Conservation (phyloP, 2,113 vertebrate genomes). For the Heloderma charlesbogerti region DNA sequence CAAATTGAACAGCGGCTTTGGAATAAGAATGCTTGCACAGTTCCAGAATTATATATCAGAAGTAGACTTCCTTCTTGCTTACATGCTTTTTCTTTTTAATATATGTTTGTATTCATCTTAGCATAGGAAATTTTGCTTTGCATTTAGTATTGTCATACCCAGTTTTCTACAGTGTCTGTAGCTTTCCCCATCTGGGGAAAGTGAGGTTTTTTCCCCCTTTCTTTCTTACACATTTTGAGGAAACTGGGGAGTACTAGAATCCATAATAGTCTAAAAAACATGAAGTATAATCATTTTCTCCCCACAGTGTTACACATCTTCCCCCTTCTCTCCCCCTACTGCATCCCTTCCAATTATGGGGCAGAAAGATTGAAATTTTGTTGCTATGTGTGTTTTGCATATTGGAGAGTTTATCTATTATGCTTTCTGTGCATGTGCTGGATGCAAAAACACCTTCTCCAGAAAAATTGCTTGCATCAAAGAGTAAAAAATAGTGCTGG, state of each 20-base stretch:
- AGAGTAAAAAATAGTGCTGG: constrained; percentile 28
- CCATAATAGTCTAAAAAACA: constrained; percentile 36
- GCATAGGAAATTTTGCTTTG: constrained; percentile 26
- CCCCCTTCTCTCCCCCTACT: background rate
- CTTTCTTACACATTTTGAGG: constrained; percentile 29
- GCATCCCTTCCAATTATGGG: constrained; percentile 7
- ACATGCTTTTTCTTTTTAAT: constrained; percentile 15
- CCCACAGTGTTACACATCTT: background rate
- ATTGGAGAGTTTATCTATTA: constrained; percentile 48
- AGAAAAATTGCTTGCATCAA: background rate
- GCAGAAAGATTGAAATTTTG: constrained; percentile 40
- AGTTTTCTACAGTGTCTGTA: constrained; percentile 19
- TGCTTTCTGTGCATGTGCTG: constrained; percentile 41
- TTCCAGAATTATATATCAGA: constrained; percentile 6
- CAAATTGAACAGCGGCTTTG: constrained; percentile 46
- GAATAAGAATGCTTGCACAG: constrained; percentile 14
- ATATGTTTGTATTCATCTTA: constrained; percentile 5
- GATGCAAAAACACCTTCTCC: constrained; percentile 41
- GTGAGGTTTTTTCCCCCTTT: background rate
- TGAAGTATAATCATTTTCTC: constrained; percentile 51
- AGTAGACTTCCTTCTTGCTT: constrained; percentile 24
- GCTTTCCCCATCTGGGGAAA: background rate
- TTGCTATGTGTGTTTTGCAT: constrained; percentile 34
- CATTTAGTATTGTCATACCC: background rate
- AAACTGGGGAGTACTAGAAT: constrained; percentile 33